phyloP scores from a whole-genome alignment of 1,140 invertebrate species.

The Lethrus apterus region DNA sequence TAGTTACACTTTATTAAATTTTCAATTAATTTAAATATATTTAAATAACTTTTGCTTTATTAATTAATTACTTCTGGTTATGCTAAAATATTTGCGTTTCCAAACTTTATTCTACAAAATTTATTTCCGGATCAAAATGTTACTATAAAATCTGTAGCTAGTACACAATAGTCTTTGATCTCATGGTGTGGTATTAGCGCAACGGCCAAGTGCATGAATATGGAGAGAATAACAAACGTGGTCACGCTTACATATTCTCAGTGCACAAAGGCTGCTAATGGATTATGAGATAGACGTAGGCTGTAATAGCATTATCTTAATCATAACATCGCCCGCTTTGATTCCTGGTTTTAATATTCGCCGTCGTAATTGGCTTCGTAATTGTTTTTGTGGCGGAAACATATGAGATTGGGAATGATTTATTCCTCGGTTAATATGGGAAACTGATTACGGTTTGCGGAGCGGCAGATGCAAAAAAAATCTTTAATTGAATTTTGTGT shows the following conservation, averaged over 20 bases:
- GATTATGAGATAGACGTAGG: conserved; percentile 29
- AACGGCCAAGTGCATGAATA: conserved; percentile 2
- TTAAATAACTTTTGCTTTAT: too few species aligned
- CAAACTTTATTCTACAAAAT: too few species aligned
- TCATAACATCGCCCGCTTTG: conserved; percentile 27
- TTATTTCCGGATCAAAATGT: too few species aligned
- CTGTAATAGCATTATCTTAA: conserved; percentile 32
- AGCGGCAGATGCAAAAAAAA: neutral
- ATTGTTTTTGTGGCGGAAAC: conserved; percentile 28
- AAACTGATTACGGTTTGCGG: too few species aligned
- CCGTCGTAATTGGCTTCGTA: conserved; percentile 25
- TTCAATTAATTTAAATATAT: too few species aligned
- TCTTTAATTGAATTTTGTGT: neutral
- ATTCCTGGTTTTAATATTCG: conserved; percentile 33
- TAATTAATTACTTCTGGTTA: too few species aligned
- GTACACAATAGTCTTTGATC: too few species aligned
- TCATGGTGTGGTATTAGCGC: too few species aligned
- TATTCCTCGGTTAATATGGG: conserved; percentile 9
- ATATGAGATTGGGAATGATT: conserved; percentile 20
- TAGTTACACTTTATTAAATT: too few species aligned
- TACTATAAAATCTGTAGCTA: too few species aligned
- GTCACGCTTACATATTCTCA: conserved; percentile 20
- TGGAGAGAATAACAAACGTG: conserved; percentile 18
- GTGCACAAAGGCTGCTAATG: conserved; percentile 26
- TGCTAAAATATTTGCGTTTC: too few species aligned